phyloP scores from a whole-genome alignment of 1,140 invertebrate species.

The Hyles euphorbiae region DNA sequence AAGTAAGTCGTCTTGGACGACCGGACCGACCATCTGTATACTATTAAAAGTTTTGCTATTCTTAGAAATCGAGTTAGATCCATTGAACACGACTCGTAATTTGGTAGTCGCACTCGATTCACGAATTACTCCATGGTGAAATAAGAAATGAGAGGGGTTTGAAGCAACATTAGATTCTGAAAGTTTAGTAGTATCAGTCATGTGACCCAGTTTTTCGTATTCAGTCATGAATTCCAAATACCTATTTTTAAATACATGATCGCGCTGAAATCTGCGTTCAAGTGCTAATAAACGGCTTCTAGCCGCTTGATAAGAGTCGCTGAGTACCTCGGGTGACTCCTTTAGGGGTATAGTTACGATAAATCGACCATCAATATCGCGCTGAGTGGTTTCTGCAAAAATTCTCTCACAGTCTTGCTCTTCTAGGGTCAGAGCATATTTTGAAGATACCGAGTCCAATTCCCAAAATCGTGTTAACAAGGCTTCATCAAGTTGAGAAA shows the following conservation, averaged over 20 bases:
- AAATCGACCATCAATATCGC: constrained; percentile 9
- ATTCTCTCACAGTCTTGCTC: constrained; percentile 13
- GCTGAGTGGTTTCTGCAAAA: constrained; percentile 9
- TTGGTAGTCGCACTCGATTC: constrained; percentile 38
- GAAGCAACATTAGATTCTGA: not conserved
- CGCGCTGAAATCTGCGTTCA: constrained; percentile 13
- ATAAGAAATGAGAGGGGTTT: constrained; percentile 33
- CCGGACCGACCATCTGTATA: constrained; percentile 31
- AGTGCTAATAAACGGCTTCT: constrained; percentile 16
- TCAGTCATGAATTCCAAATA: constrained; percentile 46
- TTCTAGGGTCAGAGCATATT: constrained; percentile 2
- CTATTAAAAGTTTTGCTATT: constrained; percentile 33
- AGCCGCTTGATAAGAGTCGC: constrained; percentile 12
- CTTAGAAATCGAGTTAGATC: constrained; percentile 20
- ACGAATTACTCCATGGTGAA: constrained; percentile 57
- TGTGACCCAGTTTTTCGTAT: constrained; percentile 47
- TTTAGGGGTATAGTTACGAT: constrained; percentile 18
- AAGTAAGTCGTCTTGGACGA: constrained; percentile 36
- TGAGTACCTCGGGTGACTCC: constrained; percentile 6
- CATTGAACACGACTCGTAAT: constrained; percentile 44
- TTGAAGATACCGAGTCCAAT: constrained; percentile 1
- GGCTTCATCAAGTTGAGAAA: not conserved
- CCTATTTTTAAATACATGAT: constrained; percentile 20
- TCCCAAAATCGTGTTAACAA: constrained; percentile 2
- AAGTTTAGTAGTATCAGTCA: constrained; percentile 18